A percentile compares a stretch with the other conserved stretches of the same genome.
Conservation (phyloP, 1,140 invertebrate species). For the Drosophila mayri region DNA sequence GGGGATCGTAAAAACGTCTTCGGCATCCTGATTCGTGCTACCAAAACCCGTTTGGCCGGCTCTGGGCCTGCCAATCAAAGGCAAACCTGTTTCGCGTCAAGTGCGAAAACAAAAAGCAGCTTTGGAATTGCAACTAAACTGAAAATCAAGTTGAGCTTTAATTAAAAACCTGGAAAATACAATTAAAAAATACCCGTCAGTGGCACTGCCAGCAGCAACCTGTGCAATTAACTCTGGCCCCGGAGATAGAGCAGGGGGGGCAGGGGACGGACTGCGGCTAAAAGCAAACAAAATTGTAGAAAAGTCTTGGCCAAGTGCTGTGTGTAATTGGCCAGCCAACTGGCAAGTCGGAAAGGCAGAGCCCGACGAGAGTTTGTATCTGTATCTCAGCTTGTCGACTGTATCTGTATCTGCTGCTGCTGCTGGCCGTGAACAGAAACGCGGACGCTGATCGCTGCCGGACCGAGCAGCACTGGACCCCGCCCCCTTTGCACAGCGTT, state of each 20-base stretch:
- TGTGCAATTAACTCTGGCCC: conserved; percentile 70
- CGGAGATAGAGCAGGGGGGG: background rate
- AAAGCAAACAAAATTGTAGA: conserved; percentile 62
- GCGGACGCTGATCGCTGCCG: conserved; percentile 48
- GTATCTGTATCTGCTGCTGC: conserved; percentile 21
- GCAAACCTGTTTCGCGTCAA: conserved; percentile 74
- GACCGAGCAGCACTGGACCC: conserved; percentile 14
- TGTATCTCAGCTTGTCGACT: conserved; percentile 9
- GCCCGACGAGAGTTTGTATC: conserved; percentile 5
- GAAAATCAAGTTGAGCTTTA: conserved; percentile 83
- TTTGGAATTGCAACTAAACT: conserved; percentile 78
- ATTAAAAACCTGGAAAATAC: conserved; percentile 82
- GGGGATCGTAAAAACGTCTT: conserved; percentile 65
- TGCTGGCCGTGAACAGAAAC: conserved; percentile 48
- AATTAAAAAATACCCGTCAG: conserved; percentile 70
- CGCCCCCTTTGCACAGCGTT: conserved; percentile 10
- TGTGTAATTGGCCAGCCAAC: conserved; percentile 65
- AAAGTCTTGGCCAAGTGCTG: conserved; percentile 75
- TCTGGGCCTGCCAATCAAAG: conserved; percentile 62
- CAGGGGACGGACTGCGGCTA: conserved; percentile 29
- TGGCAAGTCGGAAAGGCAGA: conserved; percentile 20
- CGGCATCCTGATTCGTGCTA: conserved; percentile 72
- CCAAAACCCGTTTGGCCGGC: conserved; percentile 68
- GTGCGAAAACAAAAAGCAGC: conserved; percentile 73
- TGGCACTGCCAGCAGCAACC: conserved; percentile 64